A percentile compares a stretch with the other conserved stretches of the same genome.
phyloP scores from a whole-genome alignment of 2,888 invertebrate genomes.

The Pinctada fucata region DNA sequence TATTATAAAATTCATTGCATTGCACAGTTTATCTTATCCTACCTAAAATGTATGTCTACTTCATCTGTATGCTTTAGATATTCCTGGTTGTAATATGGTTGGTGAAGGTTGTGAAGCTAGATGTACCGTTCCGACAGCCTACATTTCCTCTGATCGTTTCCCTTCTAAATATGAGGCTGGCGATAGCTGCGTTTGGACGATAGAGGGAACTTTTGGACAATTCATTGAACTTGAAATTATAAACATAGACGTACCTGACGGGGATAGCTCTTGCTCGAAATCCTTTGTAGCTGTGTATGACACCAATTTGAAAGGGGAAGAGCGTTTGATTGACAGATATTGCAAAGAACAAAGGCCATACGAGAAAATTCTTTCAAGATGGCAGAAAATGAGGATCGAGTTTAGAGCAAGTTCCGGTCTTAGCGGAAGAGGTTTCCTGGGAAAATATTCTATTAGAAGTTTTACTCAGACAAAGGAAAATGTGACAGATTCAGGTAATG shows the following conservation, averaged over 20 bases:
- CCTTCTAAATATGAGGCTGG: slow-evolving; percentile 19
- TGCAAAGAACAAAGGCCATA: slow-evolving; percentile 26
- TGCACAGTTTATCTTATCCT: too few species aligned
- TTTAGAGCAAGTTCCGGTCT: slow-evolving; percentile 15
- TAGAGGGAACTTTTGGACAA: slow-evolving; percentile 24
- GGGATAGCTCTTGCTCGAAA: slow-evolving; percentile 14
- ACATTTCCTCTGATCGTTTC: slow-evolving; percentile 33
- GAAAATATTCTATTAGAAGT: slow-evolving; percentile 19
- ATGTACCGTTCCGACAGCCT: slow-evolving; percentile 26
- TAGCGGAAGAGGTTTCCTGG: slow-evolving; percentile 29
- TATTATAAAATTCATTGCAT: too few species aligned
- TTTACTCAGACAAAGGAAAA: too few species aligned
- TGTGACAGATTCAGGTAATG: too few species aligned
- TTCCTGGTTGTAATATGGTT: slow-evolving; percentile 38
- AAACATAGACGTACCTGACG: slow-evolving; percentile 17
- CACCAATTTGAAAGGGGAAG: not conserved
- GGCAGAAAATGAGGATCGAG: slow-evolving; percentile 37
- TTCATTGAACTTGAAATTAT: slow-evolving; percentile 17
- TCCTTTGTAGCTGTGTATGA: slow-evolving; percentile 31
- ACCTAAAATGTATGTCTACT: too few species aligned
- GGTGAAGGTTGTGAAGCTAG: not conserved
- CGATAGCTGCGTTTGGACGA: slow-evolving; percentile 23
- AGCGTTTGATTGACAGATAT: not conserved
- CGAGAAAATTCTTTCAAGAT: slow-evolving; percentile 32
- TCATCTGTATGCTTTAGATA: slow-evolving; percentile 21